A percentile compares a stretch with the other conserved stretches of the same genome.
Conservation (phyloP, 2,113 vertebrate species). For the Ranitomeya imitator region DNA sequence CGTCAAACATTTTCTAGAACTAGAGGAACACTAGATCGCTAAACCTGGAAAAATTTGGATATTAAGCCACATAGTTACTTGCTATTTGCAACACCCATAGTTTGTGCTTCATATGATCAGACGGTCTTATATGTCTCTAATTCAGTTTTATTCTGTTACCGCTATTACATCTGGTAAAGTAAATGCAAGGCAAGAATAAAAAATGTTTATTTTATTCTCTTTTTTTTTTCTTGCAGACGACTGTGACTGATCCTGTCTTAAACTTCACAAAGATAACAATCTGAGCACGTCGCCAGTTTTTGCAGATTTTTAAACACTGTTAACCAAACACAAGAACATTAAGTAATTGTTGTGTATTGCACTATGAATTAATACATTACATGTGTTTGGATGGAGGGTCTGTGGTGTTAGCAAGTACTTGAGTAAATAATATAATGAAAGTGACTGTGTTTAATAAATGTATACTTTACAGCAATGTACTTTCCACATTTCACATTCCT, state of each 20-base stretch:
- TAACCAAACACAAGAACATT: slow-evolving; percentile 41
- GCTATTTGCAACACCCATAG: background rate
- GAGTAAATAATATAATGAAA: slow-evolving; percentile 18
- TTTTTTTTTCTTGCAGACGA: slow-evolving; percentile 1
- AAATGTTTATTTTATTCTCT: slow-evolving; percentile 26
- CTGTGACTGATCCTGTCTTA: slow-evolving; percentile 41
- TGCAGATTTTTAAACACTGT: slow-evolving; percentile 34
- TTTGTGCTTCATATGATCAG: background rate
- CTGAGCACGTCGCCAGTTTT: slow-evolving; percentile 30
- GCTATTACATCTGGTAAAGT: background rate
- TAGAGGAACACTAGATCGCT: too few relatives aligned
- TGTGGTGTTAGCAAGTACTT: background rate
- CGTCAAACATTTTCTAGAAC: too few relatives aligned
- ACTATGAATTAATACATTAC: background rate
- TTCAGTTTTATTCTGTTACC: background rate
- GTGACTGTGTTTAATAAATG: background rate
- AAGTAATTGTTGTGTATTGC: slow-evolving; percentile 38
- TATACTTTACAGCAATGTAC: background rate
- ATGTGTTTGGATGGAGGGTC: background rate
- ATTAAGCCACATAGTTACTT: background rate
- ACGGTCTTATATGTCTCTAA: background rate
- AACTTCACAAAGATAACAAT: slow-evolving; percentile 50
- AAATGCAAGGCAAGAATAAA: background rate
- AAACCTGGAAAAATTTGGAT: background rate
- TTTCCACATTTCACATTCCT: slow-evolving; percentile 11